Percentiles rank a stretch among this genome's conserved stretches.
Conservation (phyloP, 1,140 invertebrate genomes). For the Hylaeus anthracinus region DNA sequence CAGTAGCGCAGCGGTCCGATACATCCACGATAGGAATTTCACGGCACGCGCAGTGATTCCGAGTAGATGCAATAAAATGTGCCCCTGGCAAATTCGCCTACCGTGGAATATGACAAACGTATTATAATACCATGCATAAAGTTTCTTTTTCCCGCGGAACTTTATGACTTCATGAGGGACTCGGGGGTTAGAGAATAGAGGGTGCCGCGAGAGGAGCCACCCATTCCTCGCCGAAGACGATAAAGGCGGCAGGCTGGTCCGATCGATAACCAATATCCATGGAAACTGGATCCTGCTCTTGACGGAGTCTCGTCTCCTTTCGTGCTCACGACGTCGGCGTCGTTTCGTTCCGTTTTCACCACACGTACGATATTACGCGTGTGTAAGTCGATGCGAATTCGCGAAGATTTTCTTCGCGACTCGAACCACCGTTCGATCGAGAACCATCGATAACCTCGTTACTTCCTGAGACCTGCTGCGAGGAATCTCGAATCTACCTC, state of each 20-base stretch:
- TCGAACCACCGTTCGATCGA: background rate
- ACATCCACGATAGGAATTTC: background rate
- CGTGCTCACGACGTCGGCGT: background rate
- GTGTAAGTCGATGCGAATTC: constrained; percentile 20
- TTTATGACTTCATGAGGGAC: constrained; percentile 20
- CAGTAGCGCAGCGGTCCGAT: background rate
- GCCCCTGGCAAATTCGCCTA: background rate
- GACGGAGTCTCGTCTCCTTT: constrained; percentile 6
- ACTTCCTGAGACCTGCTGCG: background rate
- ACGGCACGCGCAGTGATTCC: constrained; percentile 18
- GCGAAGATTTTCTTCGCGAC: constrained; percentile 10
- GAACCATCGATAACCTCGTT: constrained; percentile 15
- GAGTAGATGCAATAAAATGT: constrained; percentile 3
- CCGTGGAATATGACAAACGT: background rate
- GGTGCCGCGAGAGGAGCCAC: background rate
- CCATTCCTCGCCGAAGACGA: constrained; percentile 1
- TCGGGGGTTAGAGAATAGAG: background rate
- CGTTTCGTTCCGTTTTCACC: constrained; percentile 28
- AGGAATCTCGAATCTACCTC: background rate
- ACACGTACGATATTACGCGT: constrained; percentile 55
- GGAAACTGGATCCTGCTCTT: constrained; percentile 52
- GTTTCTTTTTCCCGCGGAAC: constrained; percentile 16
- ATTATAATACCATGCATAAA: constrained; percentile 32
- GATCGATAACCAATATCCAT: constrained; percentile 65
- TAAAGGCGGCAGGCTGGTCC: constrained; percentile 23